Evolutionary conservation across 2,113 vertebrate species (phyloP).

Genomic region (Myiagra hebetior): DNA sequence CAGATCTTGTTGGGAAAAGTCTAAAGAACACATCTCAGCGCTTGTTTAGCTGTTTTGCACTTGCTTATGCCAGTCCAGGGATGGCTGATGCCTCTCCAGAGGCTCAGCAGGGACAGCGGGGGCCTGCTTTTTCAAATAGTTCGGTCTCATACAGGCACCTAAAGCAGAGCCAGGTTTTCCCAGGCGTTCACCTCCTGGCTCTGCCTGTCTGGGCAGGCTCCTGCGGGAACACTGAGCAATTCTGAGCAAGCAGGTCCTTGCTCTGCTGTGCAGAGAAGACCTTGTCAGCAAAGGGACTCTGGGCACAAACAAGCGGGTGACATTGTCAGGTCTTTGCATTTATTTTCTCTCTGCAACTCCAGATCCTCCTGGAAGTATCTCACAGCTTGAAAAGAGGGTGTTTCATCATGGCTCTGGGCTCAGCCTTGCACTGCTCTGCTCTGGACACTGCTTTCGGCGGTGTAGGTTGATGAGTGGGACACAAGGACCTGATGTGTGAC

Average conservation of each 20-base stretch:
- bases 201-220: not conserved
- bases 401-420: not conserved
- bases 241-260: not conserved
- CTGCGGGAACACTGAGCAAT: rapidly evolving
- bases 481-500: rapidly evolving
- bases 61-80: not conserved
- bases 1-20: not conserved
- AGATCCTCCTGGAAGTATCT: not conserved
- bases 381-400: not conserved
- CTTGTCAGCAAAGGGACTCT: not conserved
- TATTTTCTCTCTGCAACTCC: not conserved
- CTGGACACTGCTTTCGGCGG: not conserved
- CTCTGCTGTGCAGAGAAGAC: not conserved
- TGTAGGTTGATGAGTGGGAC: not conserved
- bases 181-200: not conserved
- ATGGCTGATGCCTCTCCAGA: not conserved
- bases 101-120: not conserved
- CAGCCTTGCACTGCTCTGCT: not conserved
- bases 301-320: not conserved
- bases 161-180: not conserved
- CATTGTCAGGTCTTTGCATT: not conserved
- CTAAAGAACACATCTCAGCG: not conserved
- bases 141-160: not conserved
- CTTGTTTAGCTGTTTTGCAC: not conserved
- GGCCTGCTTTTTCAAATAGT: not conserved